Conservation (phyloP, 2,797 vertebrate species). For the Oophaga sylvatica region DNA sequence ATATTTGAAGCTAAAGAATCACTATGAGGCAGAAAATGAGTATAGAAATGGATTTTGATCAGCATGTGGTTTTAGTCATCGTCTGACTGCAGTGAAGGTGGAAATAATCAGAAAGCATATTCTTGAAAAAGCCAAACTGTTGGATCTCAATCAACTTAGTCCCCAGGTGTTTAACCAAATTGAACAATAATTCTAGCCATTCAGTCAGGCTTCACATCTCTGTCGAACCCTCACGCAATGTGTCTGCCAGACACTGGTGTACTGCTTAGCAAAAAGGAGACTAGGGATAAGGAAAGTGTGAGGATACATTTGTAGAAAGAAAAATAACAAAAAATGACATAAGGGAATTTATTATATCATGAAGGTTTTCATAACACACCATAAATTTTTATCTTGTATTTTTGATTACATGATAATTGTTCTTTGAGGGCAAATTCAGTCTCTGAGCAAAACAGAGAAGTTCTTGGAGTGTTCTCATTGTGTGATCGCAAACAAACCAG, state of each 20-base stretch:
- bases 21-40: neutral
- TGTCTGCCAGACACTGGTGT: neutral
- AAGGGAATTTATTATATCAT: neutral
- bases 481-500: slow-evolving; percentile 4
- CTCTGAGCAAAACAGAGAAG: neutral
- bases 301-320: slow-evolving; percentile 3
- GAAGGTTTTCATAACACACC: neutral
- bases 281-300: neutral
- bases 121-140: neutral
- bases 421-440: neutral
- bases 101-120: neutral
- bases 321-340: neutral
- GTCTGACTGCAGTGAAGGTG: neutral
- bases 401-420: neutral
- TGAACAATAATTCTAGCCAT: neutral
- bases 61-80: neutral
- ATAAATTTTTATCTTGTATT: neutral
- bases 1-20: neutral
- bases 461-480: neutral
- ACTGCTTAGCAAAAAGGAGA: neutral
- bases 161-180: neutral
- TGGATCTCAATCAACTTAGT: neutral
- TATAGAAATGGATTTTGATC: neutral
- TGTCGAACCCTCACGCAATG: neutral
- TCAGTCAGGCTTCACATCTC: neutral